Evolutionary conservation across 2,113 vertebrate genomes (phyloP).

Genomic region (Bucco capensis): DNA sequence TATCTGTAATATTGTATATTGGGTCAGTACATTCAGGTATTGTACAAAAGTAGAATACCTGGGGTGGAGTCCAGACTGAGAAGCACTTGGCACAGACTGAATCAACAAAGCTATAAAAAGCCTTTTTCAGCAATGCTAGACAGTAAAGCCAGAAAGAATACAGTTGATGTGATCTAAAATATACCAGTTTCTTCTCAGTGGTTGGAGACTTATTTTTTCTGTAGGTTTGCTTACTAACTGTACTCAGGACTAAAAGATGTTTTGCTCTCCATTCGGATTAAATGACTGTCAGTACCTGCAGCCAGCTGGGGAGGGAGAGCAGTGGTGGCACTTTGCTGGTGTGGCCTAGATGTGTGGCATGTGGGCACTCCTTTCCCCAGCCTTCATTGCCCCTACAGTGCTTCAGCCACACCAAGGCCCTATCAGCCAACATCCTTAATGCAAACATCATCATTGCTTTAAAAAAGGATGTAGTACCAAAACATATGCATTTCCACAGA

Average conservation of each 20-base stretch:
- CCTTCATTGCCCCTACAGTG: not conserved
- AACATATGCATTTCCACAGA: not conserved
- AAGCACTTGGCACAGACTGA: not conserved
- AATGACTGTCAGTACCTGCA: not conserved
- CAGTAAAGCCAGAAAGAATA: not conserved
- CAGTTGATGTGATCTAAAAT: not conserved
- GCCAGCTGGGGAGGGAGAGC: not conserved
- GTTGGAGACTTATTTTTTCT: not conserved
- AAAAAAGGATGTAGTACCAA: not conserved
- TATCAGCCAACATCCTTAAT: not conserved
- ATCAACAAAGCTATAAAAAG: not conserved
- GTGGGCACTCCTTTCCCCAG: not conserved
- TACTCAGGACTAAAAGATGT: not conserved
- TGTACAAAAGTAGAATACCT: not conserved
- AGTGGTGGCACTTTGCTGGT: not conserved
- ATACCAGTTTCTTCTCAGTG: not conserved
- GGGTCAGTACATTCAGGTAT: not conserved
- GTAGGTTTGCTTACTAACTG: not conserved
- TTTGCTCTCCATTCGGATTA: not conserved
- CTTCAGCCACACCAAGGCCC: not conserved
- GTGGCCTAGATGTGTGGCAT: rapidly evolving
- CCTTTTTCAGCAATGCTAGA: not conserved
- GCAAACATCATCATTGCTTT: not conserved
- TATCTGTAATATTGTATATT: not conserved
- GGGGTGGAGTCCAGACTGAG: not conserved